Conservation (phyloP, 2,113 vertebrate genomes). For the Pogona vitticeps region DNA sequence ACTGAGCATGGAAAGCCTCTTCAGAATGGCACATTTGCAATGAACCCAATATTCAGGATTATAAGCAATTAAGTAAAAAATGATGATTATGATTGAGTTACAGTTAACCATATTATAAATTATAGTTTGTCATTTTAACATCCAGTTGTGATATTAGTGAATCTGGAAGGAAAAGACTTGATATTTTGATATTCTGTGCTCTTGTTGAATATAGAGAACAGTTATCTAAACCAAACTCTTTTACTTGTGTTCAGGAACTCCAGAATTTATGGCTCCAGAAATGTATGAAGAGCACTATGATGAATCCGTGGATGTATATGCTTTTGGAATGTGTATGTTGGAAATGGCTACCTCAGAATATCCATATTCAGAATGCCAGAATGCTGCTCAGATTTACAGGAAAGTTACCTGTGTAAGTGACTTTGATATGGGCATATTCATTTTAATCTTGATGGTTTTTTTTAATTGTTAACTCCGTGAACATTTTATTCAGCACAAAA, state of each 20-base stretch:
- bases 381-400: conserved; percentile 97
- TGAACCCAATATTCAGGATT: neutral
- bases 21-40: neutral
- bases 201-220: neutral
- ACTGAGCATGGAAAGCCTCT: neutral
- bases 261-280: conserved; percentile 98
- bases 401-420: conserved; percentile 98
- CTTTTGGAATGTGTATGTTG: conserved; percentile 99
- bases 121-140: neutral
- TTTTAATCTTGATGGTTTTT: neutral
- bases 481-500: rapidly evolving
- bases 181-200: no score
- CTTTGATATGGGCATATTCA: rapidly evolving
- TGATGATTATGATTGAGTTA: neutral
- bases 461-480: neutral
- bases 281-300: conserved; percentile 99
- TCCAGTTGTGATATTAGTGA: neutral
- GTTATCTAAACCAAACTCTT: neutral
- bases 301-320: conserved; percentile 95
- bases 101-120: neutral
- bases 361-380: conserved; percentile 98
- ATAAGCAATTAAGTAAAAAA: neutral
- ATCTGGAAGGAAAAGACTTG: neutral
- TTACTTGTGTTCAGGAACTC: conserved; percentile 82
- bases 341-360: conserved; percentile 99